A percentile compares a stretch with the other conserved stretches of the same genome.
Evolutionary conservation across 2,797 vertebrate genomes (phyloP).

Genomic region (Linurgus olivaceus): DNA sequence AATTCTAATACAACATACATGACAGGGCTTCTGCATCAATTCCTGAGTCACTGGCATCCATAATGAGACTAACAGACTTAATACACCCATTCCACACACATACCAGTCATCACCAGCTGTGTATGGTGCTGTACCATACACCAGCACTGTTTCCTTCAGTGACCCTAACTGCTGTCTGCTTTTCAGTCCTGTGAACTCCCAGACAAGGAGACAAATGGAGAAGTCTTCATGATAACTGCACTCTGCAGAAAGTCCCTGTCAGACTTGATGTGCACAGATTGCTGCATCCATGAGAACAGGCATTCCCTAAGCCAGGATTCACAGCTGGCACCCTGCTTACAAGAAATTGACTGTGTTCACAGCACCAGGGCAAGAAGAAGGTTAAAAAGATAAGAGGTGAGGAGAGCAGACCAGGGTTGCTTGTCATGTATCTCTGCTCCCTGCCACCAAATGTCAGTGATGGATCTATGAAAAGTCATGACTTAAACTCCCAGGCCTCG

Average conservation of each 20-base stretch:
- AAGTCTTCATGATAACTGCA: background rate
- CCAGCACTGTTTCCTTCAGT: background rate
- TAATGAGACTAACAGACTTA: background rate
- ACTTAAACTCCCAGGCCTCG: background rate
- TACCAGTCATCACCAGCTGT: background rate
- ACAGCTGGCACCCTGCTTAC: background rate
- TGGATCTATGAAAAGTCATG: fast-evolving
- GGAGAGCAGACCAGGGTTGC: background rate
- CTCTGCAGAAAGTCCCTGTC: background rate
- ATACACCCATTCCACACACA: background rate
- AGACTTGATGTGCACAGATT: fast-evolving
- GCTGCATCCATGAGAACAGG: background rate
- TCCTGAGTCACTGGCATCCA: background rate
- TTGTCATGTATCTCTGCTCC: background rate
- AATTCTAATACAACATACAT: background rate
- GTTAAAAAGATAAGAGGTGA: background rate
- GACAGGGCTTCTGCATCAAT: background rate
- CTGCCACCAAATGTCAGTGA: background rate
- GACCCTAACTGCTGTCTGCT: background rate
- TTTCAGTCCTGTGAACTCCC: background rate
- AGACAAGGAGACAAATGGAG: background rate
- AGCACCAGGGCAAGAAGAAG: background rate
- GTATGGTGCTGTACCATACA: background rate
- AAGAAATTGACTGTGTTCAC: background rate
- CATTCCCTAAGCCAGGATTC: background rate